Evolutionary conservation across 2,888 invertebrate species (phyloP).

Genomic region (Ectemnius lituratus): DNA sequence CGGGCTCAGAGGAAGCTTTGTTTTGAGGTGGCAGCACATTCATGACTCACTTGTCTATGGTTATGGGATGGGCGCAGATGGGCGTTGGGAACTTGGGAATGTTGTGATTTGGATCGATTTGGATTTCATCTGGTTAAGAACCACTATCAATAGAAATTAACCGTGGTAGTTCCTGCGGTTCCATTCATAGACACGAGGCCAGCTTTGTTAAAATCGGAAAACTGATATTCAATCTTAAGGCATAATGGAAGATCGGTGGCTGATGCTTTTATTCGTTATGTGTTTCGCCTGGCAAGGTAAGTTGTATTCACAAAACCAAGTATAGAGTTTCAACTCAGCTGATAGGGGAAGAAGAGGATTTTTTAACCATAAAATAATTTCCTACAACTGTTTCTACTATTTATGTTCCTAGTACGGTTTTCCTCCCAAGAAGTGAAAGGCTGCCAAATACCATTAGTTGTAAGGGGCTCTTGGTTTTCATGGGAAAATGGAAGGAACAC

Average conservation of each 20-base stretch:
- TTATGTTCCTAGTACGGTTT: constrained; percentile 14
- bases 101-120: constrained; percentile 3
- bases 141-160: no score
- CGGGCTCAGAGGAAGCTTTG: no score
- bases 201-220: neutral
- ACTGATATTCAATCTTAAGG: constrained; percentile 20
- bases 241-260: constrained; percentile 33
- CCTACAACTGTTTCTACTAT: no score
- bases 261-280: constrained; percentile 10
- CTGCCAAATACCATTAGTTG: constrained; percentile 87
- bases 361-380: neutral
- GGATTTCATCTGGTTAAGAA: neutral
- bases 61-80: constrained; percentile 37
- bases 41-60: constrained; percentile 20
- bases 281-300: constrained; percentile 42
- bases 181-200: no score
- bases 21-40: constrained; percentile 22
- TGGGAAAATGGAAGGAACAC: constrained; percentile 92
- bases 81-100: neutral
- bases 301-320: neutral
- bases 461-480: constrained; percentile 94
- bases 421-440: constrained; percentile 27
- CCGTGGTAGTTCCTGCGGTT: no score
- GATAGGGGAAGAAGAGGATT: no score
- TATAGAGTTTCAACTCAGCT: no score